Evolutionary conservation across 2,797 vertebrate genomes (phyloP).

Genomic region (Trichosurus vulpecula): DNA sequence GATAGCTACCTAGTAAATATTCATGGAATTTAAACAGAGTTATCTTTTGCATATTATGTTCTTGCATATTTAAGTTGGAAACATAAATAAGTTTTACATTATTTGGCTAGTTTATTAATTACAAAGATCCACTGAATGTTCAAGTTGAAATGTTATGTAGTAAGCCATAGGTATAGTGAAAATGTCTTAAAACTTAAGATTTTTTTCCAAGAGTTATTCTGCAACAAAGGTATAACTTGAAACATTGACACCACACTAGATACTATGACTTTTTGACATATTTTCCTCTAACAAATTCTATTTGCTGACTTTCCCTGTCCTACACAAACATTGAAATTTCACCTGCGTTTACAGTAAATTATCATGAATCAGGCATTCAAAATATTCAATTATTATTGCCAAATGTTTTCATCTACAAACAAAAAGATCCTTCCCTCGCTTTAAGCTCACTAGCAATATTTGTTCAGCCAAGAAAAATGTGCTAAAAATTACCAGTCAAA

Average conservation of each 20-base stretch:
- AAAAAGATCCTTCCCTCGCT: neutral
- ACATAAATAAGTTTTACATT: neutral
- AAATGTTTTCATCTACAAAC: slow-evolving; percentile 20
- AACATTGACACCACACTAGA: neutral
- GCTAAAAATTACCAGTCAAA: slow-evolving; percentile 1
- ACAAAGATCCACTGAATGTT: slow-evolving; percentile 22
- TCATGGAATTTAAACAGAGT: neutral
- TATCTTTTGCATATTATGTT: neutral
- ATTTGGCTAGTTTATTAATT: neutral
- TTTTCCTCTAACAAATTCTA: neutral
- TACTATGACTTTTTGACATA: neutral
- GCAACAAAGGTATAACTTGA: slow-evolving; percentile 3
- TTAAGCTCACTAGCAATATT: neutral
- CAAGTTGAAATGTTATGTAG: slow-evolving; percentile 19
- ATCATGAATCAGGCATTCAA: neutral
- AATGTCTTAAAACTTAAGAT: neutral
- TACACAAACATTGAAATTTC: neutral
- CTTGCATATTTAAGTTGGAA: neutral
- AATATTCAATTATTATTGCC: neutral
- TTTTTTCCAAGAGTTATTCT: neutral
- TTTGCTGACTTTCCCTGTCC: neutral
- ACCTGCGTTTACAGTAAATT: neutral
- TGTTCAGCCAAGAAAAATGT: neutral
- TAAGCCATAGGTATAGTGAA: neutral
- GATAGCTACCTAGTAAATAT: neutral